Base-by-base conservation (phyloP, 2,113 vertebrate genomes). In the Progne subis region DNA sequence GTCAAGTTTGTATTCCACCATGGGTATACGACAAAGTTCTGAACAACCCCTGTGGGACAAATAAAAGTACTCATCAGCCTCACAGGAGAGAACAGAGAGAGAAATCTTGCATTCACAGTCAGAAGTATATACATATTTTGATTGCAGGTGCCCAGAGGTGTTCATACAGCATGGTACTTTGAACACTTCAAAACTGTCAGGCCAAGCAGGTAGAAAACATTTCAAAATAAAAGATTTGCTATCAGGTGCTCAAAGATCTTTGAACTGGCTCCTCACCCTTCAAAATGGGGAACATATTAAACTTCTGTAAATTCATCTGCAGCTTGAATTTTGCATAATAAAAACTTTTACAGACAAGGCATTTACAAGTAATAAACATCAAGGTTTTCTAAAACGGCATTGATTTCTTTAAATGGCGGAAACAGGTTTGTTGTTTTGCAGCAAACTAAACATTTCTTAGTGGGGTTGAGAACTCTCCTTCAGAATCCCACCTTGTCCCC, bases 1-100 rank as follows among this genome's bases (percentile, higher is more conserved):
- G 98, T 99, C 99, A 34, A 99, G 98, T 96, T 99, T 99, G 96
- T 99, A 99, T 95, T 99, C 99, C 88, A 99, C 99, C 99, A 99
- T 99, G 71, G 99, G 99, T 86, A 99, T 99, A 81, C 99, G 98
- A 97, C 99, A 99, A 32, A 99, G 99, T 97, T 99, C 99, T 12
- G 99, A 99, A 94, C 99, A 99, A 74, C 99, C 99, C 97, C 99
- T 99, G 96, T 2, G 25, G 75, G 67, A 93, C 18, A 95, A 28
- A 96, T 43, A 53, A 85, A 85, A 89, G 53, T 0, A 5, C 41
- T 52, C 21, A 95, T 95, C 50, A 94, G 31, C n/a, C 60, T 75
- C 47, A 71, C 26, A 9, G 70, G 46, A 61, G 4, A 21, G 64
- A 60, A 78, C 15, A 52, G n/a, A 68, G 76, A 63, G 63, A 90